Evolutionary conservation across 1,140 invertebrate species (phyloP), one percentile per base, ranked within the genome.

Genomic region (Cydia strobilella): DNA sequence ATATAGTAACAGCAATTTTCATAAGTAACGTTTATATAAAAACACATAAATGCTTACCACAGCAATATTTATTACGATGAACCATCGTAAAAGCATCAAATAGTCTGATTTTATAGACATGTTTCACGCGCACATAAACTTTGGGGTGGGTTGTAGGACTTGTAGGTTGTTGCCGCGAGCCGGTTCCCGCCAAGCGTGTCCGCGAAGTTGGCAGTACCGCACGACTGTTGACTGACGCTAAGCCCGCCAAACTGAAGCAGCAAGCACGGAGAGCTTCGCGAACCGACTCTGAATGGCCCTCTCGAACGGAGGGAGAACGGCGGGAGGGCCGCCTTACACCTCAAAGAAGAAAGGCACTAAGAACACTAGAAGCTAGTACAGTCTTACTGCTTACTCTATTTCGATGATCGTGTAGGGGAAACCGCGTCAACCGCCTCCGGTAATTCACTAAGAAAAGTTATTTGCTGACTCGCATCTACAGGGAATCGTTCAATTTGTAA

Each of bases 401-500:
- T 59, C 20, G 88, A 89, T 86, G 83, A 78, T 82, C 89, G 88
- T 82, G 86, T 89, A 90, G 89, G 89, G 90, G 89, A 90, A 90
- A 87, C 85, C 84, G 83, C 86, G 84, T 82, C 85, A 85, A 89
- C 86, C 85, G 85, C 89, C 87, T 86, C 86, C 85, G 85, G 89
- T 91, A 90, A 92, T 92, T 91, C 88, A 88, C 87, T 89, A 91
- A 92, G 90, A 92, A 92, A 92, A 90, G 85, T 92, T 92, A 90
- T 92, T 89, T 91, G 86, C 86, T 80, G 87, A 89, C 75, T 88
- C 83, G 83, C 80, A 77, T 80, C 84, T 69, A 81, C 75, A 82
- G 85, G 84, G 86, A 86, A 84, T 84, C 76, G 74, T 69, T 35
- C 20, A 63, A 76, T 76, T 76, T 78, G 82, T 82, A 88, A 84